phyloP scores from a whole-genome alignment of 2,888 invertebrate genomes.

The Altica lythri region DNA sequence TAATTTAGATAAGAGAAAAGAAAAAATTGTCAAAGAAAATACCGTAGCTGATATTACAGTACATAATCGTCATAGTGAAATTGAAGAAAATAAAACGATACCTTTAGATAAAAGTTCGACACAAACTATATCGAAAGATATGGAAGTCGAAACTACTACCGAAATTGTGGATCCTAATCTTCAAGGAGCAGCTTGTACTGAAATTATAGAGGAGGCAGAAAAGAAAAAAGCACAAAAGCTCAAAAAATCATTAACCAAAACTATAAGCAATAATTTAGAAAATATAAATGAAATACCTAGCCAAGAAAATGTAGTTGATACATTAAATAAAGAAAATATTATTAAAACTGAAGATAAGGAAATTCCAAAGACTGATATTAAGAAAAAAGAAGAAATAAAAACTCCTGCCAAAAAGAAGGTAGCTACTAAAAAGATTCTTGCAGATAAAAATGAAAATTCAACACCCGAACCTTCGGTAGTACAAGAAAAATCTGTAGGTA shows the following conservation, averaged over 20 bases:
- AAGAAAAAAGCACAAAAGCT: constrained; percentile 51
- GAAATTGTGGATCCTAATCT: constrained; percentile 47
- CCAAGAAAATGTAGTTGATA: constrained; percentile 49
- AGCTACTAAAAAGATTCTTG: constrained; percentile 52
- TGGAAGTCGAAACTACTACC: constrained; percentile 48
- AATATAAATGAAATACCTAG: constrained; percentile 55
- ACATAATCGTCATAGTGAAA: constrained; percentile 46
- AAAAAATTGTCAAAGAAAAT: constrained; percentile 62
- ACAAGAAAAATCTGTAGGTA: constrained; percentile 39
- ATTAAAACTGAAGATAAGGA: constrained; percentile 25
- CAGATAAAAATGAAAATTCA: constrained; percentile 53
- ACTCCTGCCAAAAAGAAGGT: constrained; percentile 49
- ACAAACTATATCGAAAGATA: constrained; percentile 49
- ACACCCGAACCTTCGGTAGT: constrained; percentile 25
- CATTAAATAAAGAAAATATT: constrained; percentile 49
- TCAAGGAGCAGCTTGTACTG: constrained; percentile 57
- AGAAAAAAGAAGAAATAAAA: constrained; percentile 44
- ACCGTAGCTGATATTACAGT: constrained; percentile 55
- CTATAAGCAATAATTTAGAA: constrained; percentile 45
- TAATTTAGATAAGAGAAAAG: constrained; percentile 60
- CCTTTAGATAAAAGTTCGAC: constrained; percentile 52
- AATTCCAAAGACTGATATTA: constrained; percentile 37
- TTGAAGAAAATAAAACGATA: constrained; percentile 47
- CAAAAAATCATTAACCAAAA: constrained; percentile 50
- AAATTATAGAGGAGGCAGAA: constrained; percentile 55